phyloP scores from a whole-genome alignment of 1,140 invertebrate genomes.

The Halesus radiatus region DNA sequence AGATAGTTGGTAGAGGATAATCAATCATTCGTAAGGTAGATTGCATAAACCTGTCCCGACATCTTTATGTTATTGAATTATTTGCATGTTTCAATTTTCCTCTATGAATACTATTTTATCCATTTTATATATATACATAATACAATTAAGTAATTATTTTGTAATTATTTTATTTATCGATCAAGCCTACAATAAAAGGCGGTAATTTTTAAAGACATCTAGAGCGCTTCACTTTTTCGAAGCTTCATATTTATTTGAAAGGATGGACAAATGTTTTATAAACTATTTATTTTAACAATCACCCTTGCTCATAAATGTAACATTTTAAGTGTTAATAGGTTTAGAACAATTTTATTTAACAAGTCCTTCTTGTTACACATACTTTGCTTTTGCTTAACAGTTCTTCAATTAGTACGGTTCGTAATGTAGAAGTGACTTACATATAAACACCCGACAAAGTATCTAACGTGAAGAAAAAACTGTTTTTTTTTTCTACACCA shows the following conservation, averaged over 20 bases:
- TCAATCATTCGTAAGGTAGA: constrained; percentile 3
- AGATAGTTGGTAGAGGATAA: constrained; percentile 43
- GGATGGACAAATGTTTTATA: constrained; percentile 21
- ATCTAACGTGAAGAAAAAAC: not conserved
- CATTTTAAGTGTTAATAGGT: constrained; percentile 39
- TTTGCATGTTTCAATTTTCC: constrained; percentile 20
- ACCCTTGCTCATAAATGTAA: constrained; percentile 9
- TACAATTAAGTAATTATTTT: constrained; percentile 26
- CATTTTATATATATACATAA: not conserved
- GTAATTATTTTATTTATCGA: constrained; percentile 13
- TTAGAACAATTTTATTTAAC: constrained; percentile 34
- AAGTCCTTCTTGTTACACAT: constrained; percentile 8
- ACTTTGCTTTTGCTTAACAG: constrained; percentile 13
- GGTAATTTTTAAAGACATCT: constrained; percentile 14
- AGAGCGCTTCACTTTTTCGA: constrained; percentile 28
- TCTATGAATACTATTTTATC: constrained; percentile 36
- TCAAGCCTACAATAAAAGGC: not conserved
- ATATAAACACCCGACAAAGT: not conserved
- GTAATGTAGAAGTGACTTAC: too few relatives aligned
- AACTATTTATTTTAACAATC: constrained; percentile 16
- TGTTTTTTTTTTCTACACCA: too few relatives aligned
- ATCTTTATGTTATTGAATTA: constrained; percentile 11
- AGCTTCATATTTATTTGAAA: constrained; percentile 12
- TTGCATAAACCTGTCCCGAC: constrained; percentile 1
- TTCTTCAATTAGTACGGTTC: not conserved